Evolutionary conservation across 2,113 vertebrate genomes (phyloP).

Genomic region (Machaerirhynchus nigripectus): DNA sequence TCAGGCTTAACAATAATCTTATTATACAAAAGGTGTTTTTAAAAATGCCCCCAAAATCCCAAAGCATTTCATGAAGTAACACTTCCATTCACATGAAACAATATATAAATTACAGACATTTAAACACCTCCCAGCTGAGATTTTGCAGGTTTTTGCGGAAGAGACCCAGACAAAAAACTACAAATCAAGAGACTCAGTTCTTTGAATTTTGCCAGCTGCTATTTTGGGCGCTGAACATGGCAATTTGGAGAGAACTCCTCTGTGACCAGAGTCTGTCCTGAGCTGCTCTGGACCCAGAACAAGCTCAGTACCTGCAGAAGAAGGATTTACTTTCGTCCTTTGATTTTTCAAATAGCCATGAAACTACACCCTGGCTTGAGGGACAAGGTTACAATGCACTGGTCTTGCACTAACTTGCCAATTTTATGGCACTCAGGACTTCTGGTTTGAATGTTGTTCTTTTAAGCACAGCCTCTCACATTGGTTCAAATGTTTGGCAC

Average conservation of each 20-base stretch:
- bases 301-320: not conserved
- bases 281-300: not conserved
- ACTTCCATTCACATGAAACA: not conserved
- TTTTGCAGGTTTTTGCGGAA: not conserved
- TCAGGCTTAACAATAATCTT: not conserved
- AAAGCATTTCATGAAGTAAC: not conserved
- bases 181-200: not conserved
- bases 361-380: not conserved
- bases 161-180: not conserved
- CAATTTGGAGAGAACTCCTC: rapidly evolving
- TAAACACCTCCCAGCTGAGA: not conserved
- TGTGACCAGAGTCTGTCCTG: not conserved
- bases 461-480: not conserved
- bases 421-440: not conserved
- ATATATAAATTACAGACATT: not conserved
- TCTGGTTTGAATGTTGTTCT: not conserved
- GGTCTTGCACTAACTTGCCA: not conserved
- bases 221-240: rapidly evolving
- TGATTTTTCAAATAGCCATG: not conserved
- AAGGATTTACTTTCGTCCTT: not conserved
- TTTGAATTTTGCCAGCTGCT: not conserved
- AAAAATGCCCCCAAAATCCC: not conserved
- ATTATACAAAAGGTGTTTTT: not conserved
- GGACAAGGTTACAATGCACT: not conserved
- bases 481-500: not conserved